Evolutionary conservation across 1,140 invertebrate species (phyloP).

Genomic region (Hyles euphorbiae): DNA sequence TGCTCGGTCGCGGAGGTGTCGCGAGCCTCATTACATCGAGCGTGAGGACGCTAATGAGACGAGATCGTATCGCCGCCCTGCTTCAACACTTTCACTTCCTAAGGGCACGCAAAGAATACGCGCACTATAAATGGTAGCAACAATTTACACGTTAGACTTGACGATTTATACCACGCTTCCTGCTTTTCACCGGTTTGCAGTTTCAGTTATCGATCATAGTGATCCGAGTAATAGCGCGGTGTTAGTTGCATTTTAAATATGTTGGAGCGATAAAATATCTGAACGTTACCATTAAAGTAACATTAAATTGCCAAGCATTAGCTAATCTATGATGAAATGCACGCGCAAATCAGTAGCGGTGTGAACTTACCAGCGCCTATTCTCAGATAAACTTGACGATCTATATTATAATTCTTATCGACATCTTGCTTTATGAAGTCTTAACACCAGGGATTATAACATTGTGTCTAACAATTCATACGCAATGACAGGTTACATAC

Average conservation of each 20-base stretch:
- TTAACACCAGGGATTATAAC: no score
- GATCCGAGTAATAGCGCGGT: no score
- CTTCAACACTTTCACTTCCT: constrained; percentile 52
- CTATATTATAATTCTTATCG: no score
- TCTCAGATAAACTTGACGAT: not conserved
- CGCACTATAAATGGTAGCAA: not conserved
- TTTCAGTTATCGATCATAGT: not conserved
- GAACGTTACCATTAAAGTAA: no score
- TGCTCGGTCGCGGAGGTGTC: constrained; percentile 33
- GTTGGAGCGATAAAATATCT: no score
- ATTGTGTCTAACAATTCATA: no score
- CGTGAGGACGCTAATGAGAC: constrained; percentile 57
- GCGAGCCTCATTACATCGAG: constrained; percentile 44
- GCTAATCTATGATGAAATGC: constrained; percentile 5
- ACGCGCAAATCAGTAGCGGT: constrained; percentile 2
- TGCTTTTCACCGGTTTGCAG: not conserved
- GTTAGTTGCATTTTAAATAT: no score
- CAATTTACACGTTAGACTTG: not conserved
- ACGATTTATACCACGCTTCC: not conserved
- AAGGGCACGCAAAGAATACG: constrained; percentile 37
- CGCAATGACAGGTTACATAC: no score
- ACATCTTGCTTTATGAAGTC: no score
- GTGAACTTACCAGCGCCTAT: constrained; percentile 4
- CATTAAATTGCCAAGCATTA: no score
- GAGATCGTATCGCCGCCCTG: constrained; percentile 42